A percentile compares a stretch with the other conserved stretches of the same genome.
These are phyloP conservation scores for Panurus biarmicus DNA, from an alignment of 2,113 vertebrate genomes.

Conservation along the genomic window DNA sequence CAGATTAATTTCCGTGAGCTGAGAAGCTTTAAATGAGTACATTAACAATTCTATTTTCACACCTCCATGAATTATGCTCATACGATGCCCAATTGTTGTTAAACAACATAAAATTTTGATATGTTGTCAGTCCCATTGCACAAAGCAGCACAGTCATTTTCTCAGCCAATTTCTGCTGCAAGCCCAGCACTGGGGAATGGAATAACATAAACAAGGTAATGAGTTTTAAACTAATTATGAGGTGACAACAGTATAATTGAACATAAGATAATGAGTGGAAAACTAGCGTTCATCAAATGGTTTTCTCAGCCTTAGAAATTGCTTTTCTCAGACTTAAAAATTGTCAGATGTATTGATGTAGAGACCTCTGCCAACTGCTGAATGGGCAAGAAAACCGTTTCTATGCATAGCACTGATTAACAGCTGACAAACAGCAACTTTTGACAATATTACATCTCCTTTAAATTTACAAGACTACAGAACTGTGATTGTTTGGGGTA, in stretches of 20 bases:
- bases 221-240: slow-evolving; percentile 62
- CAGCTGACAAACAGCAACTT: background rate
- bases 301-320: slow-evolving; percentile 24
- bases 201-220: slow-evolving; percentile 56
- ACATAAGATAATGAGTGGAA: slow-evolving; percentile 55
- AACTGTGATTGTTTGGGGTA: background rate
- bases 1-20: slow-evolving; percentile 58
- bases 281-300: background rate
- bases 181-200: slow-evolving; percentile 34
- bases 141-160: slow-evolving; percentile 38
- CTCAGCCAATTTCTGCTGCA: slow-evolving; percentile 49
- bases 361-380: background rate
- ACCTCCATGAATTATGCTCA: slow-evolving; percentile 50
- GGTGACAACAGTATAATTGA: slow-evolving; percentile 58
- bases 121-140: slow-evolving; percentile 55
- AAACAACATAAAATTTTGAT: slow-evolving; percentile 54
- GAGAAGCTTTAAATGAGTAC: slow-evolving; percentile 38
- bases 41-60: slow-evolving; percentile 59
- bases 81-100: slow-evolving; percentile 46
- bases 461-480: background rate
- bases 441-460: background rate
- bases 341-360: background rate
- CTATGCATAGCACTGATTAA: background rate
- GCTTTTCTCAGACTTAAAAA: background rate
- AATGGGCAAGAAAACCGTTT: background rate